These are phyloP conservation scores for Papilio gigon DNA, from an alignment of 2,888 invertebrate species.

Conservation along the genomic window DNA sequence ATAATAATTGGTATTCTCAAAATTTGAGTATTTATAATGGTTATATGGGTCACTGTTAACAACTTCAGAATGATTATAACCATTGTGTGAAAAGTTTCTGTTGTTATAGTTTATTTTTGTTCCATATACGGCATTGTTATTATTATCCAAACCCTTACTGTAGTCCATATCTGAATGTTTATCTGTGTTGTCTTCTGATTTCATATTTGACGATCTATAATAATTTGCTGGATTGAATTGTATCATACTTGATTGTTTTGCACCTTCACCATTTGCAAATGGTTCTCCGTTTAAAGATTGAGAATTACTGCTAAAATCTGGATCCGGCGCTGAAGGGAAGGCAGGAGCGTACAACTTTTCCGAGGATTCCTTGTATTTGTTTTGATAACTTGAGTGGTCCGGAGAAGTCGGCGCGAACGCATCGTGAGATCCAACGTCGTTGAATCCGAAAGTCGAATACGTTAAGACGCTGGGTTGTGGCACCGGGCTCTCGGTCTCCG, in stretches of 20 bases:
- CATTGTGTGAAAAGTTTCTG: constrained; percentile 55
- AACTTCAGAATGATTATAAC: constrained; percentile 59
- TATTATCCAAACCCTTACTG: constrained; percentile 52
- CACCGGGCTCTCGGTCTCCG: constrained; percentile 58
- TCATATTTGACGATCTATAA: constrained; percentile 59
- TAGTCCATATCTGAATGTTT: constrained; percentile 54
- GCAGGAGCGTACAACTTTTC: constrained; percentile 71
- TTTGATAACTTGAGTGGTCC: constrained; percentile 66
- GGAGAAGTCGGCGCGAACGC: constrained; percentile 75
- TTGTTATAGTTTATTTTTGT: constrained; percentile 65
- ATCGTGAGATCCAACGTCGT: constrained; percentile 72
- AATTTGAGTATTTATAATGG: constrained; percentile 55
- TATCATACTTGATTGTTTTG: constrained; percentile 58
- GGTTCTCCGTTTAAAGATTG: constrained; percentile 56
- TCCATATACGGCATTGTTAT: constrained; percentile 66
- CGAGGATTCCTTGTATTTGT: constrained; percentile 62
- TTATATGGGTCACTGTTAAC: constrained; percentile 54
- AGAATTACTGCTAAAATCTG: constrained; percentile 58
- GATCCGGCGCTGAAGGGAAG: constrained; percentile 69
- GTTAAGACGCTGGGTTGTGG: constrained; percentile 74
- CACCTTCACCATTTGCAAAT: constrained; percentile 53
- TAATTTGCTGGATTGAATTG: constrained; percentile 62
- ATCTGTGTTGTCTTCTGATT: constrained; percentile 52
- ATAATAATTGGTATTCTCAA: constrained; percentile 51
- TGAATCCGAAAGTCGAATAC: constrained; percentile 76